Percentiles rank a stretch among this genome's conserved stretches.
Conservation (phyloP, 2,888 invertebrate genomes). For the Eristalinus sepulchralis region DNA sequence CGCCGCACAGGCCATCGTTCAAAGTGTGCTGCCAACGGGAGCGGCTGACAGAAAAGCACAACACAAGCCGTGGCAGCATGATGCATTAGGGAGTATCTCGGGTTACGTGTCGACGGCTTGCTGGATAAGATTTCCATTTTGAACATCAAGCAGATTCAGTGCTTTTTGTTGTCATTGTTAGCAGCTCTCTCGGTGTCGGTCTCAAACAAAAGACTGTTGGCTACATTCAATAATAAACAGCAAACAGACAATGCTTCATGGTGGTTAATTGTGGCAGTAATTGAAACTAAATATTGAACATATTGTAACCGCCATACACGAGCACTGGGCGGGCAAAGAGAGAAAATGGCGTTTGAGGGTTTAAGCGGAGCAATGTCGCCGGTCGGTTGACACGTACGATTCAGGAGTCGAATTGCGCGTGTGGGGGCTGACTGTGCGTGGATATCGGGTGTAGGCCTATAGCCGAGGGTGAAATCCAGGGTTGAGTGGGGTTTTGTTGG, state of each 20-base stretch:
- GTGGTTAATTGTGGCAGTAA: slow-evolving; percentile 68
- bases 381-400: slow-evolving; percentile 30
- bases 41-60: slow-evolving; percentile 18
- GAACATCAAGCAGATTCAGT: slow-evolving; percentile 19
- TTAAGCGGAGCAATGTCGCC: slow-evolving; percentile 32
- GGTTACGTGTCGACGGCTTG: slow-evolving; percentile 64
- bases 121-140: slow-evolving; percentile 51
- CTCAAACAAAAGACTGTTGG: slow-evolving; percentile 46
- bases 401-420: slow-evolving; percentile 54
- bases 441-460: background rate
- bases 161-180: slow-evolving; percentile 10
- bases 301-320: slow-evolving; percentile 4
- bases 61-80: slow-evolving; percentile 38
- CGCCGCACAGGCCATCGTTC: slow-evolving; percentile 55
- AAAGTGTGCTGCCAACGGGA: slow-evolving; percentile 23
- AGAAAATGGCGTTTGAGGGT: background rate
- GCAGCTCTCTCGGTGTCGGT: slow-evolving; percentile 15
- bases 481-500: slow-evolving; percentile 31
- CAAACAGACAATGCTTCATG: slow-evolving; percentile 48
- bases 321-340: background rate
- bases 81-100: slow-evolving; percentile 48
- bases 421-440: background rate
- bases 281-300: slow-evolving; percentile 65
- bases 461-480: slow-evolving; percentile 6
- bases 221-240: slow-evolving; percentile 47